Base-by-base conservation (phyloP, 2,888 invertebrate genomes). In the Parascotia fuliginaria region DNA sequence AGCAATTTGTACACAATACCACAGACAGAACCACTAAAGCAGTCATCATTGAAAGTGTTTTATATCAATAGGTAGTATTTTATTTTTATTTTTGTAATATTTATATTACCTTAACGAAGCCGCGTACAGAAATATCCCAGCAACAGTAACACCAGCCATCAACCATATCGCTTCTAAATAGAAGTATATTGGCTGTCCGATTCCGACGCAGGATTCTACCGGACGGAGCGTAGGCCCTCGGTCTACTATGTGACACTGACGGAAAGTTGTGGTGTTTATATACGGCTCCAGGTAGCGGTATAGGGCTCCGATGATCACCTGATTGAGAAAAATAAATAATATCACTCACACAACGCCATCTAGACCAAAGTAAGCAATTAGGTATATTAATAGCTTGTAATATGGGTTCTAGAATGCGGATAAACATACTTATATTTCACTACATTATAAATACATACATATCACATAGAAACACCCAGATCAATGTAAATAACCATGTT, bases 181-280 rank as follows among this genome's bases (percentile, higher is more conserved):
- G 85, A 98, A 98, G 78, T 96, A 94, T 49, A 96, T 93, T 0
- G 96, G 96, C 62, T 97, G 96, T 0, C 95, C 96, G 0, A 96
- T 77, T 0, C 96, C 97, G 68, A 95, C 95, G 79, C 97, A 97
- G 73, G 95, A 96, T 57, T 94, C 90, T 0, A 96, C 94, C 0
- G 95, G 93, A 0, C 93, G 73, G 19, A 95, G 80, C 6, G 89
- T 93, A 5, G 92, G 89, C 1, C 95, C 96, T 54, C 96, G 85
- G 70, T 95, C 94, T 29, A 90, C 83, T 31, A 74, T 64, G 79
- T 92, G 90, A 51, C 93, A 93, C 43, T 89, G 74, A 39, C 92
- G 89, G 40, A 79, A 53, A 0, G 63, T 15, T 0, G 83, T 72
- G 0, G 74, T 76, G 66, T 87, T 89, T 1, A 92, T 27, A 46